phyloP scores from a whole-genome alignment of 2,888 invertebrate genomes.

The Electrophaes corylata region DNA sequence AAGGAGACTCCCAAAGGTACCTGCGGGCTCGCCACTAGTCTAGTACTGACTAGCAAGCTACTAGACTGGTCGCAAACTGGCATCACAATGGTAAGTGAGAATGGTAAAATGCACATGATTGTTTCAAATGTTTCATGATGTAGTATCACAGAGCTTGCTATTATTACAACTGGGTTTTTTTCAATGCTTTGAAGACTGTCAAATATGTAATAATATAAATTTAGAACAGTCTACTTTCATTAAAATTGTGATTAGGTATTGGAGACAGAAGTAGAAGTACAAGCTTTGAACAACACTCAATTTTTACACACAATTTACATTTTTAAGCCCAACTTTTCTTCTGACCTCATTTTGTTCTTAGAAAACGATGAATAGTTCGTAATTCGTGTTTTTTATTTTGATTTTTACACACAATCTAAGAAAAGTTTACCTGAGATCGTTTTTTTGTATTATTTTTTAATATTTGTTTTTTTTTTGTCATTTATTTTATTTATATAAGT shows the following conservation, averaged over 20 bases:
- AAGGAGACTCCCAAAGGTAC: background rate
- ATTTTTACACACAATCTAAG: constrained; percentile 24
- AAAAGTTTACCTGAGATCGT: constrained; percentile 61
- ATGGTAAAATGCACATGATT: background rate
- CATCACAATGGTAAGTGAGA: constrained; percentile 6
- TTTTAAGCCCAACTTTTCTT: background rate
- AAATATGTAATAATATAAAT: background rate
- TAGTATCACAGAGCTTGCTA: constrained; percentile 23
- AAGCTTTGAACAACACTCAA: background rate
- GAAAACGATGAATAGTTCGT: constrained; percentile 1
- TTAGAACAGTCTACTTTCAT: background rate
- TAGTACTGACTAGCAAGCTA: background rate
- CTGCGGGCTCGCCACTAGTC: background rate
- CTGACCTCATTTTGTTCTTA: constrained; percentile 11
- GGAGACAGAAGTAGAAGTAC: background rate
- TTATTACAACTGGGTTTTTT: background rate
- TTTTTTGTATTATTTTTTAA: constrained; percentile 68
- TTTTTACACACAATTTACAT: too few species aligned
- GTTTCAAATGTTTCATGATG: constrained; percentile 1
- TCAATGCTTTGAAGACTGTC: background rate
- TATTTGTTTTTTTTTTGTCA: constrained; percentile 69
- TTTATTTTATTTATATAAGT: constrained; percentile 56
- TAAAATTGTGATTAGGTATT: background rate
- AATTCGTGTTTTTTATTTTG: background rate
- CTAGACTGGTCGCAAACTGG: background rate